phyloP scores from a whole-genome alignment of 2,797 vertebrate species.

The Columba guinea region DNA sequence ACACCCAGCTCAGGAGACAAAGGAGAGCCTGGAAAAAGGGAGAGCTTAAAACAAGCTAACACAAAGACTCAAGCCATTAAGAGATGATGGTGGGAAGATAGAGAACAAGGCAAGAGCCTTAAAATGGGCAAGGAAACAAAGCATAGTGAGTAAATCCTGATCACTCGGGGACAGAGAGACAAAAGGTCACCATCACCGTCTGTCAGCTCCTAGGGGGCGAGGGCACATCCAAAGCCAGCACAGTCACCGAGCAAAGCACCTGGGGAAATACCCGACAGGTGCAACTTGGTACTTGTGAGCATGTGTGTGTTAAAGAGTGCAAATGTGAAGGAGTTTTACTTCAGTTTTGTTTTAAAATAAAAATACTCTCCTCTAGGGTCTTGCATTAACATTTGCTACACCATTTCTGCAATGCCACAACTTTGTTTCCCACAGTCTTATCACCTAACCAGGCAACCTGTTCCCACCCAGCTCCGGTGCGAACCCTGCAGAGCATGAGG shows the following conservation, averaged over 20 bases:
- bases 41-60: neutral
- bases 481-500: neutral
- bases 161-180: neutral
- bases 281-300: neutral
- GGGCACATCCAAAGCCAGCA: neutral
- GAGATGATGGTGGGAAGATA: neutral
- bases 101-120: neutral
- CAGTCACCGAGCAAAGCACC: neutral
- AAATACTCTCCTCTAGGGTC: neutral
- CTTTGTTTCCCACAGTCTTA: neutral
- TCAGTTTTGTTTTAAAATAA: neutral
- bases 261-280: neutral
- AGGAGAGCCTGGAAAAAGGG: neutral
- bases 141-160: neutral
- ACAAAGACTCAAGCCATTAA: slow-evolving; percentile 1
- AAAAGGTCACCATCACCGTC: neutral
- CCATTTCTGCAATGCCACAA: neutral
- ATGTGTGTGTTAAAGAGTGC: neutral
- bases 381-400: neutral
- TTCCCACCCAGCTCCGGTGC: neutral
- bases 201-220: neutral
- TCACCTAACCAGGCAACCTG: neutral
- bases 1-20: slow-evolving; percentile 20
- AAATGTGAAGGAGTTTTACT: neutral
- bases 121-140: slow-evolving; percentile 8